Percentiles rank a stretch among this genome's conserved stretches.
phyloP scores from a whole-genome alignment of 2,113 vertebrate genomes.

The Anoura caudifer region DNA sequence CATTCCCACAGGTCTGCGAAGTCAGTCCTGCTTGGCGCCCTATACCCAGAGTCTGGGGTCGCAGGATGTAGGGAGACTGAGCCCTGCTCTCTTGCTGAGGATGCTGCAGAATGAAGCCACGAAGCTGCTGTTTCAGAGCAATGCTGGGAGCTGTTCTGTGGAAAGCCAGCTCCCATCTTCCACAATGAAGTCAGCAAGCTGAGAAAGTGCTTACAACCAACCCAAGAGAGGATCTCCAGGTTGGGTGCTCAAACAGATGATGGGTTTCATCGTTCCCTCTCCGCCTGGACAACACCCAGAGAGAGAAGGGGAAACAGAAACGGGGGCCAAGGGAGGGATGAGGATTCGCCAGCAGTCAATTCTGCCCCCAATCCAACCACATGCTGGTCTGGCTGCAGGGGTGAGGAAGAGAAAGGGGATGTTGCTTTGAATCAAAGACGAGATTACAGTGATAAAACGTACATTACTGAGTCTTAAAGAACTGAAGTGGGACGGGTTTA shows the following conservation, averaged over 20 bases:
- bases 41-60: background rate
- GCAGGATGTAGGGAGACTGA: background rate
- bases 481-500: background rate
- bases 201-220: background rate
- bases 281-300: background rate
- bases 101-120: fast-evolving
- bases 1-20: background rate
- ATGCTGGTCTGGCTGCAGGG: background rate
- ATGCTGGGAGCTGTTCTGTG: background rate
- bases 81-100: background rate
- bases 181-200: background rate
- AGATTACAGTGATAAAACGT: background rate
- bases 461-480: background rate
- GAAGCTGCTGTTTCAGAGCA: background rate
- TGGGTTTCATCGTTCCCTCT: background rate
- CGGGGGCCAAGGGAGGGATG: no score
- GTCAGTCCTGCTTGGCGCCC: background rate
- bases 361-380: background rate
- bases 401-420: background rate
- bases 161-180: no score
- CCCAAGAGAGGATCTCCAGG: background rate
- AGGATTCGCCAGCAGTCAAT: background rate
- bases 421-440: background rate
- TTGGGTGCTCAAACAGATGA: background rate
- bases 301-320: background rate